Evolutionary conservation across 2,113 vertebrate species (phyloP).

Genomic region (Synchiropus splendidus): DNA sequence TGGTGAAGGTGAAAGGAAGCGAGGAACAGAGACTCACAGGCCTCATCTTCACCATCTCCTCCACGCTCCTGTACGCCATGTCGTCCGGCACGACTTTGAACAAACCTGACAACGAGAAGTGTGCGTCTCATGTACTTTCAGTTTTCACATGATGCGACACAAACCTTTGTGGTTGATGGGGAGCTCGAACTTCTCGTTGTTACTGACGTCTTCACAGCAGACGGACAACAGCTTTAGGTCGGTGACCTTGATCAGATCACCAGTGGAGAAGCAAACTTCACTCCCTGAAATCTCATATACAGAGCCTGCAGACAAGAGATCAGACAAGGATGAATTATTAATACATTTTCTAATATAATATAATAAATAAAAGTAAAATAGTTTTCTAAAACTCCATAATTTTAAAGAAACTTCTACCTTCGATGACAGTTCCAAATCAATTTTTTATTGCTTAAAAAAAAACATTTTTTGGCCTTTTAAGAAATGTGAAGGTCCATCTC

Average conservation of each 20-base stretch:
- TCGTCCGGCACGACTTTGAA: constrained; percentile 62
- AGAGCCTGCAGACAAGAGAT: constrained; percentile 64
- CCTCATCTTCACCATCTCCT: constrained; percentile 57
- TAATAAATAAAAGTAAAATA: no score
- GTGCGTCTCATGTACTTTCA: no score
- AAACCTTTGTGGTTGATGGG: constrained; percentile 67
- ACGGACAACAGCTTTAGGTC: constrained; percentile 60
- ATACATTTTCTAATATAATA: no score
- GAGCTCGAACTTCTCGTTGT: constrained; percentile 62
- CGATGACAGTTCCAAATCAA: no score
- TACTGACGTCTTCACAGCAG: constrained; percentile 57
- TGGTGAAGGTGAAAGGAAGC: constrained; percentile 63
- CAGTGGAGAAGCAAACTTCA: constrained; percentile 83
- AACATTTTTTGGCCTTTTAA: no score
- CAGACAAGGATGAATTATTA: background rate
- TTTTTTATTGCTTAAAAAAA: no score
- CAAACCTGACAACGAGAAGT: constrained; percentile 52
- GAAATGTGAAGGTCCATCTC: no score
- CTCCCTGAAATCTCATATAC: constrained; percentile 80
- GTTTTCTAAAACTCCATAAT: no score
- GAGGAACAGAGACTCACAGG: constrained; percentile 23
- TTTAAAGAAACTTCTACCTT: no score
- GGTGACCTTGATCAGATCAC: constrained; percentile 78
- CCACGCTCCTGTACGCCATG: constrained; percentile 38
- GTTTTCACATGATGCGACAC: background rate